Base-by-base conservation (phyloP, 35 echinoderm and acorn worm genomes). In the Apostichopus japonicus region DNA sequence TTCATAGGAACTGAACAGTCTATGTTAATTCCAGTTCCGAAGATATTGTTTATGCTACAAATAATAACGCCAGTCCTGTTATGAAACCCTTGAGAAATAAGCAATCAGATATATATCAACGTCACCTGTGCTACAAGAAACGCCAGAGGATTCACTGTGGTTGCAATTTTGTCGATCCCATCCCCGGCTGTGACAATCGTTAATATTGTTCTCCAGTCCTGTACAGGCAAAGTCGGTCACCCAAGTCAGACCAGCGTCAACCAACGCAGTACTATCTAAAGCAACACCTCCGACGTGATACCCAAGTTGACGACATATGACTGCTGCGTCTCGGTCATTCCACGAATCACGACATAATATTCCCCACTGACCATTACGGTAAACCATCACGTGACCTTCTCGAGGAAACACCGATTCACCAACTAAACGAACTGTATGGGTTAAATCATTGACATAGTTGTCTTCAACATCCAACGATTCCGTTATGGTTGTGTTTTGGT, bases 191-290 rank as follows among this genome's bases (percentile, higher is more conserved):
- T 10, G 10, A 77, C 92, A 93, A 10, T 77, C 53, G 54, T 61
- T 76, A 33, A 93, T 55, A 6, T 63, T 15, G 6, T 13, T 55
- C 19, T 93, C 92, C 4, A 16, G 25, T 11, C 92, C 92, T 21
- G 55, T 77, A 53, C 92, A 93, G 13, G 11, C 23, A 14, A 93
- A 33, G 72, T 93, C 84, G 17, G 90, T 77, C n/a, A 93, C 23
- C 84, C 84, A 87, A 77, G 90, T 93, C 0, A 8, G 8, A 17
- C 92, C 84, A 4, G 65, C 86, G 10, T 5, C 3, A 13, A 52
- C 76, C 16, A 79, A 88, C 6, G 16, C 54, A 0, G 15, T 24
- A 63, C 80, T 19, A 23, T 70, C 57, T 3, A n/a, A 53, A 21
- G 80, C 80, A 5, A 24, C 19, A 67, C 88, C 88, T 19, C 9